Percentiles rank a stretch among this genome's conserved stretches.
phyloP scores from a whole-genome alignment of 2,797 vertebrate species.

The Gadopsis marmoratus region DNA sequence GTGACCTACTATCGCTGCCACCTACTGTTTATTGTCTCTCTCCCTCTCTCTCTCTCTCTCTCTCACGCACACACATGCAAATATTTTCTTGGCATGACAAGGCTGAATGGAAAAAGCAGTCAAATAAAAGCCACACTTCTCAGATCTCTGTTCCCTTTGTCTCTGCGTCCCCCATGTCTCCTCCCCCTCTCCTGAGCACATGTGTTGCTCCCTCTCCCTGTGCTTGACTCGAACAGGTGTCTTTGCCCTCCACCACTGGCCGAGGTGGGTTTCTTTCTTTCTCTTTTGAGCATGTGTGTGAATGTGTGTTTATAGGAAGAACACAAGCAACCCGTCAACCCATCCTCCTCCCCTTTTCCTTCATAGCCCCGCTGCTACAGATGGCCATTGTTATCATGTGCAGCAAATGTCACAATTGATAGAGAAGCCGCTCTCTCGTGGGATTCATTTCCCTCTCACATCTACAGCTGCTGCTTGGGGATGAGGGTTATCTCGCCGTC shows the following conservation, averaged over 20 bases:
- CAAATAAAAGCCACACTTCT: conserved; percentile 80
- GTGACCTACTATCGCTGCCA: conserved; percentile 62
- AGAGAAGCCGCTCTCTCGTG: conserved; percentile 89
- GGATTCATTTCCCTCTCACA: conserved; percentile 83
- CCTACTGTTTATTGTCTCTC: conserved; percentile 61
- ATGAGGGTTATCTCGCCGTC: conserved; percentile 82
- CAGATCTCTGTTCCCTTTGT: conserved; percentile 71
- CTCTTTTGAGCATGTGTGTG: conserved; percentile 43
- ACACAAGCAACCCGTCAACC: conserved; percentile 55
- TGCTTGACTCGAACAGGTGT: conserved; percentile 89
- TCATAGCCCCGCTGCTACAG: conserved; percentile 83
- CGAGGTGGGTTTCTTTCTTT: conserved; percentile 62
- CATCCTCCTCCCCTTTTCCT: conserved; percentile 41
- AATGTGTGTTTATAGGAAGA: conserved; percentile 79
- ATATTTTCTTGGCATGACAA: conserved; percentile 74
- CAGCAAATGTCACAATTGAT: conserved; percentile 94
- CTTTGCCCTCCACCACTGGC: conserved; percentile 83
- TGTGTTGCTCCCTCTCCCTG: conserved; percentile 64
- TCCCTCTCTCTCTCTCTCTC: conserved; percentile 21
- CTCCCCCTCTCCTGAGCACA: conserved; percentile 68
- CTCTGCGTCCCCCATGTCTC: conserved; percentile 39
- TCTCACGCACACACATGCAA: conserved; percentile 68
- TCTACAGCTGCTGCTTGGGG: conserved; percentile 88
- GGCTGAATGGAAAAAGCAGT: conserved; percentile 75
- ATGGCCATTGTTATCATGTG: conserved; percentile 95